Conservation (phyloP, 2,113 vertebrate species). For the Hypanus sabinus region DNA sequence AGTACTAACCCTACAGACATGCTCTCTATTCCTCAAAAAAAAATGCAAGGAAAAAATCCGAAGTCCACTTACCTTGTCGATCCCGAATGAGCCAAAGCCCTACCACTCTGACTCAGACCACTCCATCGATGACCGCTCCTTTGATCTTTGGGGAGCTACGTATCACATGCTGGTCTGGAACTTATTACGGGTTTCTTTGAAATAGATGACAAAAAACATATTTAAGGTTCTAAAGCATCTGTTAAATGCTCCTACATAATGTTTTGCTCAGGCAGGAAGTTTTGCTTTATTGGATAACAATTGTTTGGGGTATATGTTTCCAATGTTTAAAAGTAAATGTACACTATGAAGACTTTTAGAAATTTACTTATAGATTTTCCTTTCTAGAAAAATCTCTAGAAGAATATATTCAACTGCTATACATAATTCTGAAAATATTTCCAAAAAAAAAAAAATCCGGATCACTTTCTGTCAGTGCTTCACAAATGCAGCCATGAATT, state of each 20-base stretch:
- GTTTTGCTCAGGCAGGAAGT: background rate
- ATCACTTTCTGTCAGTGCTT: background rate
- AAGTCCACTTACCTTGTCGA: no score
- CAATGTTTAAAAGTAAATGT: background rate
- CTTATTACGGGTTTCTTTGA: background rate
- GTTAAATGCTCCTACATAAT: background rate
- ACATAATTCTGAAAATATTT: no score
- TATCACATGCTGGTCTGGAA: background rate
- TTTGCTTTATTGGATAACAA: background rate
- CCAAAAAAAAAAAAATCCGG: background rate
- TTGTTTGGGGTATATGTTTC: background rate
- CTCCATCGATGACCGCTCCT: no score
- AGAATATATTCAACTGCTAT: no score
- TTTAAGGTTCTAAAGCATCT: background rate
- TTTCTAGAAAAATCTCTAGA: background rate
- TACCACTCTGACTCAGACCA: no score
- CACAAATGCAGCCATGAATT: background rate
- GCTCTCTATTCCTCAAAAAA: no score
- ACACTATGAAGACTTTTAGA: background rate
- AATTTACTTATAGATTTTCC: background rate
- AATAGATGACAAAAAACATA: background rate
- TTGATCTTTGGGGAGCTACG: no score
- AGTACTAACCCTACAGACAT: no score
- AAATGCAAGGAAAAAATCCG: no score
- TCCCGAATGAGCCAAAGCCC: no score